Conservation (phyloP, 2,113 vertebrate genomes). For the Macroglossus sobrinus region DNA sequence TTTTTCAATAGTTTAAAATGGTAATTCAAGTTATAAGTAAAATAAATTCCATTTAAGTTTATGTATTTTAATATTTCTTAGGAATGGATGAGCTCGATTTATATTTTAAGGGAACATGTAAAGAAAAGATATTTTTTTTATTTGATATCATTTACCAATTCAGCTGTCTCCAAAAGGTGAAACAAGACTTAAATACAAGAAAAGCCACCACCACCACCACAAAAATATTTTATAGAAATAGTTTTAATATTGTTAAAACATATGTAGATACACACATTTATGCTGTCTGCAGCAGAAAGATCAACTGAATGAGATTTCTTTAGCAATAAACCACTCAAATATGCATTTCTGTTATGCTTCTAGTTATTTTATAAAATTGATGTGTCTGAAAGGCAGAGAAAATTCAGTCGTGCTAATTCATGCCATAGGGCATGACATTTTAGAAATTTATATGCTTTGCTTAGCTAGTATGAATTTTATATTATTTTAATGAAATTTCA, state of each 20-base stretch:
- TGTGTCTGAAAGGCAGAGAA: slow-evolving; percentile 50
- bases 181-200: slow-evolving; percentile 36
- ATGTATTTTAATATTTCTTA: slow-evolving; percentile 52
- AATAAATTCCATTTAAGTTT: slow-evolving; percentile 50
- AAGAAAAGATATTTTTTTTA: slow-evolving; percentile 31
- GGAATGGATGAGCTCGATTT: slow-evolving; percentile 60
- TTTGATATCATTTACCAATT: slow-evolving; percentile 48
- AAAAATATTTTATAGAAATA: not conserved
- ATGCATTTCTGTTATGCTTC: not conserved
- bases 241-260: slow-evolving; percentile 7
- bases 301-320: not conserved
- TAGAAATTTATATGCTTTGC: slow-evolving; percentile 52
- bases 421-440: slow-evolving; percentile 47
- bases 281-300: not conserved
- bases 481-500: slow-evolving; percentile 36
- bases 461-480: slow-evolving; percentile 55
- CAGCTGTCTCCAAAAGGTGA: slow-evolving; percentile 39
- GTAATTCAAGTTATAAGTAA: slow-evolving; percentile 1
- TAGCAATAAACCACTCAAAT: not conserved
- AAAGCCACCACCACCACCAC: not conserved
- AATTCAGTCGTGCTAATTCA: slow-evolving; percentile 67
- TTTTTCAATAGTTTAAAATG: slow-evolving; percentile 56
- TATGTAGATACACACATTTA: not conserved
- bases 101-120: slow-evolving; percentile 58
- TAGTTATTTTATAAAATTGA: not conserved